phyloP scores from a whole-genome alignment of 1,140 invertebrate genomes.

The Aphaenogaster floridana region DNA sequence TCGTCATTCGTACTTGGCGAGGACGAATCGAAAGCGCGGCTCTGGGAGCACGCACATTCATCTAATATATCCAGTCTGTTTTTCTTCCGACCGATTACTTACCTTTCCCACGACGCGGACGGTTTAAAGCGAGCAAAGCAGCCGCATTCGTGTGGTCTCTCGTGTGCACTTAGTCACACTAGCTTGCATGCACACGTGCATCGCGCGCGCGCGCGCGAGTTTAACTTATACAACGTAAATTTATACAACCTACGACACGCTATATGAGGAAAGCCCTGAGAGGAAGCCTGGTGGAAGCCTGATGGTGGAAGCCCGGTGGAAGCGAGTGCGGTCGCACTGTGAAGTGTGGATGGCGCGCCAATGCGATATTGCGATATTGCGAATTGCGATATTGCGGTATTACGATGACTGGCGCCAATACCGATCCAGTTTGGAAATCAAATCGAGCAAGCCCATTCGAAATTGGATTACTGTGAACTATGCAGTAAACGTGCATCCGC shows the following conservation, averaged over 20 bases:
- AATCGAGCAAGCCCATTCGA: constrained; percentile 61
- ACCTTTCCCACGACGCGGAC: constrained; percentile 80
- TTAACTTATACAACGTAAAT: constrained; percentile 56
- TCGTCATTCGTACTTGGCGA: not conserved
- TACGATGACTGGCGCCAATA: constrained; percentile 49
- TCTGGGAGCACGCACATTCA: constrained; percentile 1
- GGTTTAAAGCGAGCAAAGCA: constrained; percentile 70
- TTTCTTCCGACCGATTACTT: constrained; percentile 84
- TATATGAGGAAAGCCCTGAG: constrained; percentile 78
- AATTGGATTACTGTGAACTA: not conserved
- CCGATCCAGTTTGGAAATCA: constrained; percentile 74
- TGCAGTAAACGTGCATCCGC: not conserved
- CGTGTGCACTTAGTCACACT: constrained; percentile 70
- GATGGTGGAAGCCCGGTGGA: constrained; percentile 71
- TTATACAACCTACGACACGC: constrained; percentile 62
- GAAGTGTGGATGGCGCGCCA: constrained; percentile 19
- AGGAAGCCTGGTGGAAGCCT: constrained; percentile 69
- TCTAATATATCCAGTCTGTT: constrained; percentile 70
- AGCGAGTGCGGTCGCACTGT: constrained; percentile 71
- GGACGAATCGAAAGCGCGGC: constrained; percentile 50
- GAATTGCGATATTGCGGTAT: constrained; percentile 61
- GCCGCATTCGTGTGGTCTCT: constrained; percentile 78
- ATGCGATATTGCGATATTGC: constrained; percentile 60
- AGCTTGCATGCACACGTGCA: constrained; percentile 48
- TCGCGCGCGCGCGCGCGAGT: constrained; percentile 39